phyloP scores from a whole-genome alignment of 2,113 vertebrate genomes.

The Oryctolagus cuniculus region mOryCun1.1 NC_091453.1:88681001-88681500 shows the following conservation, averaged over 20 bases:
- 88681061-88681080: conserved; percentile 70
- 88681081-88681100: conserved; percentile 72
- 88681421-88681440: neutral
- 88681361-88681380: neutral
- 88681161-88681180: conserved; percentile 76
- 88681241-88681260: neutral
- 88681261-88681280: neutral
- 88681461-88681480: conserved; percentile 20
- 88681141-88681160: conserved; percentile 74
- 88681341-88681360: too few relatives aligned
- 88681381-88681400: neutral
- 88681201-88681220: conserved; percentile 64
- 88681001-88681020: conserved; percentile 43
- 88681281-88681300: neutral
- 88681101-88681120: conserved; percentile 76
- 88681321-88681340: too few relatives aligned
- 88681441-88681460: conserved; percentile 48
- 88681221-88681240: neutral
- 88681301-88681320: neutral
- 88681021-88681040: conserved; percentile 9
- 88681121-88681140: conserved; percentile 82
- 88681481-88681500: neutral
- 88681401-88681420: conserved; percentile 22
- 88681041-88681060: conserved; percentile 41
- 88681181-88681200: conserved; percentile 75